Evolutionary conservation across 1,140 invertebrate species (phyloP).

Genomic region (Aphis craccivora): DNA sequence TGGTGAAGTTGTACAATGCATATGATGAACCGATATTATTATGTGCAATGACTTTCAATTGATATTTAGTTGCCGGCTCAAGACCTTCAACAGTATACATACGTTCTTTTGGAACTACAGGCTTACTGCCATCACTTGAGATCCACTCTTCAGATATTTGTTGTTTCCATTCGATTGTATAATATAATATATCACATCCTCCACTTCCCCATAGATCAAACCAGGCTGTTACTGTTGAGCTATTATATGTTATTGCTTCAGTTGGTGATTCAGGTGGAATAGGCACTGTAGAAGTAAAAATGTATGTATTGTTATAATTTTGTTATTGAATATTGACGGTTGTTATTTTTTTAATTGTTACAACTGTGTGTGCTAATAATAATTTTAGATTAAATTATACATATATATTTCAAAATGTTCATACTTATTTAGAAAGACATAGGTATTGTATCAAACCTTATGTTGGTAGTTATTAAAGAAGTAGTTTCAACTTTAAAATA

Average conservation of each 20-base stretch:
- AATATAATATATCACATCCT: conserved; percentile 87
- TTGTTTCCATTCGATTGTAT: conserved; percentile 82
- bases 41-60: conserved; percentile 84
- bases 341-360: background rate
- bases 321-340: background rate
- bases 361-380: no score
- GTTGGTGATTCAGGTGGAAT: conserved; percentile 78
- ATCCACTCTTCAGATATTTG: conserved; percentile 70
- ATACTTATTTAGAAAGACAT: background rate
- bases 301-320: background rate
- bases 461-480: background rate
- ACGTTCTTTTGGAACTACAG: conserved; percentile 77
- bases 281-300: conserved; percentile 67
- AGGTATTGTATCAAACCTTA: background rate
- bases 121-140: conserved; percentile 68
- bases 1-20: conserved; percentile 87
- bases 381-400: no score
- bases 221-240: conserved; percentile 87
- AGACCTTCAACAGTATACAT: conserved; percentile 83
- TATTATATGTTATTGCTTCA: conserved; percentile 85
- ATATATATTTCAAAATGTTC: no score
- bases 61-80: conserved; percentile 84
- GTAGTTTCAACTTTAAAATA: background rate
- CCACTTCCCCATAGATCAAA: conserved; percentile 88
- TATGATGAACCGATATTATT: conserved; percentile 91